Conservation (phyloP, 2,797 vertebrate species). For the Pangasius larnaudii region DNA sequence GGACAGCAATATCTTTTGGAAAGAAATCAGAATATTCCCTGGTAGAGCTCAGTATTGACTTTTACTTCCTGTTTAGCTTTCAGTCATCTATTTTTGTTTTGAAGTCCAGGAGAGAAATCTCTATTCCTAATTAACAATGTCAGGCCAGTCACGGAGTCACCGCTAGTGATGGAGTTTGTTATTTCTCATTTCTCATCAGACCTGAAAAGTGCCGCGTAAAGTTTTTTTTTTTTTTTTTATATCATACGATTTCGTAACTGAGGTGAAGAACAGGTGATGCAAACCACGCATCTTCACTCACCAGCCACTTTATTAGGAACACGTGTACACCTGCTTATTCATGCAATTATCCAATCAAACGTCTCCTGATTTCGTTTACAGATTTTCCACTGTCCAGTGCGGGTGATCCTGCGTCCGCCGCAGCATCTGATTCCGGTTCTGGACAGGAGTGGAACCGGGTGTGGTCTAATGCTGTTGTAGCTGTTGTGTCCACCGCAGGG, state of each 20-base stretch:
- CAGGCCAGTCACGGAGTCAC: not conserved
- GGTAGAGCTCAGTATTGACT: not conserved
- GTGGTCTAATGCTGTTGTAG: not conserved
- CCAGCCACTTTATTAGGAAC: not conserved
- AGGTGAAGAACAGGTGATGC: not conserved
- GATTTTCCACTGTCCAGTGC: not conserved
- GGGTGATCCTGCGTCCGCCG: not conserved
- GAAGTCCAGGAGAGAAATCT: not conserved
- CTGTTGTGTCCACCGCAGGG: not conserved
- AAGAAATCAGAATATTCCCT: not conserved
- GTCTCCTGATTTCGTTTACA: not conserved
- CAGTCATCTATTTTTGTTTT: not conserved
- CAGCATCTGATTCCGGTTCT: not conserved
- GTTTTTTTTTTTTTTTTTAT: not conserved
- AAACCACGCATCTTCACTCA: not conserved
- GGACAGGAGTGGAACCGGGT: not conserved
- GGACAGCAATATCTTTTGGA: not conserved
- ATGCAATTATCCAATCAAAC: not conserved
- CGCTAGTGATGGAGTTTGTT: not conserved
- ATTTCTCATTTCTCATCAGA: not conserved
- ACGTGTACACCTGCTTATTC: not conserved
- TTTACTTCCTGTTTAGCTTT: not conserved
- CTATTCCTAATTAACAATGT: not conserved
- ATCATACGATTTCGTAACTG: not conserved
- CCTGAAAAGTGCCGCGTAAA: not conserved